phyloP scores from a whole-genome alignment of 2,113 vertebrate species.

The Salvator merianae region DNA sequence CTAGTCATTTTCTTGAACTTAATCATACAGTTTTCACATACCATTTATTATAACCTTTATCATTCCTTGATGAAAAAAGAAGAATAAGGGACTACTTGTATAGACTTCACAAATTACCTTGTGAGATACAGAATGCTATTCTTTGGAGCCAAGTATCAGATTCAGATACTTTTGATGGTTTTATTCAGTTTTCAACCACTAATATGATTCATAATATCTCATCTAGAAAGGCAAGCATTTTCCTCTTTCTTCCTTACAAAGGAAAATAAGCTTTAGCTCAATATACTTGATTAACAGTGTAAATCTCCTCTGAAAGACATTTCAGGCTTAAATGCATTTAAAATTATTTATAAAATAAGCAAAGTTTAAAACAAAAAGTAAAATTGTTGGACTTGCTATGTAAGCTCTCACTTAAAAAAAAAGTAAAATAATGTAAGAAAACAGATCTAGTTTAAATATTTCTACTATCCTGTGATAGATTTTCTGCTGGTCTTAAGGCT shows the following conservation, averaged over 20 bases:
- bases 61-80: neutral
- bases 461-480: neutral
- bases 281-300: neutral
- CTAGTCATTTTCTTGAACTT: neutral
- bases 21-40: neutral
- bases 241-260: neutral
- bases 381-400: too few relatives aligned
- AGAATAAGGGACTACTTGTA: neutral
- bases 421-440: neutral
- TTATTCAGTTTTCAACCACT: neutral
- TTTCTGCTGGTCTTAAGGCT: neutral
- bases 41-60: neutral
- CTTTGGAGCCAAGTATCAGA: neutral
- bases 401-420: too few relatives aligned
- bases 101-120: neutral
- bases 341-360: neutral
- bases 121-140: neutral
- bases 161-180: neutral
- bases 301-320: neutral
- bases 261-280: neutral
- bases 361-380: neutral
- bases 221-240: neutral
- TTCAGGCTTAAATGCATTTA: too few relatives aligned
- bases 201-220: neutral
- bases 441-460: neutral